phyloP scores from a whole-genome alignment of 2,113 vertebrate genomes.

The Chionomys nivalis region DNA sequence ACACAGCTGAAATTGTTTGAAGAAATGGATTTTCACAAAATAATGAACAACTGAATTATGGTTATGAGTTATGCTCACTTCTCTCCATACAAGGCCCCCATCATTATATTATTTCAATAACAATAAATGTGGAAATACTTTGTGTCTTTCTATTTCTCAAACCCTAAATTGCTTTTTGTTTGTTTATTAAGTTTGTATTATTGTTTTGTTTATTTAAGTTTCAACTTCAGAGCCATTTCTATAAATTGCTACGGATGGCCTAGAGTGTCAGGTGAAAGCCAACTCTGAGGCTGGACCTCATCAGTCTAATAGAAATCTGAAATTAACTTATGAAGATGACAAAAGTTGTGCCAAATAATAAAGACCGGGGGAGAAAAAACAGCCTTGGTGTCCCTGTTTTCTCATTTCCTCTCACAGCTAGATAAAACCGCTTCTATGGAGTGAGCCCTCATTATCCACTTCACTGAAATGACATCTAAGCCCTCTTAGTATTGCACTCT shows the following conservation, averaged over 20 bases:
- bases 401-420: not conserved
- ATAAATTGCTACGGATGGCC: slow-evolving; percentile 3
- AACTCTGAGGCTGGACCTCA: not conserved
- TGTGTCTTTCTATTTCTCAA: slow-evolving; percentile 16
- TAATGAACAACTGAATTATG: not conserved
- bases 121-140: slow-evolving; percentile 25
- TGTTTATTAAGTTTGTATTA: not conserved
- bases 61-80: not conserved
- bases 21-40: not conserved
- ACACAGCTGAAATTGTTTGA: not conserved
- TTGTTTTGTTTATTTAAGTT: not conserved
- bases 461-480: not conserved
- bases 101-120: not conserved
- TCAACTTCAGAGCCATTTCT: slow-evolving; percentile 19
- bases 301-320: not conserved
- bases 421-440: not conserved
- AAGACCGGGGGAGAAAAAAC: not conserved
- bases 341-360: not conserved
- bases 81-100: not conserved
- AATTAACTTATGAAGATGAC: not conserved
- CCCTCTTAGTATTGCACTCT: no score
- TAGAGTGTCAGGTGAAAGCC: not conserved
- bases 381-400: not conserved
- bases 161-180: not conserved
- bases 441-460: not conserved